phyloP scores from a whole-genome alignment of 2,888 invertebrate genomes.

The Coecobrya sp. region DNA sequence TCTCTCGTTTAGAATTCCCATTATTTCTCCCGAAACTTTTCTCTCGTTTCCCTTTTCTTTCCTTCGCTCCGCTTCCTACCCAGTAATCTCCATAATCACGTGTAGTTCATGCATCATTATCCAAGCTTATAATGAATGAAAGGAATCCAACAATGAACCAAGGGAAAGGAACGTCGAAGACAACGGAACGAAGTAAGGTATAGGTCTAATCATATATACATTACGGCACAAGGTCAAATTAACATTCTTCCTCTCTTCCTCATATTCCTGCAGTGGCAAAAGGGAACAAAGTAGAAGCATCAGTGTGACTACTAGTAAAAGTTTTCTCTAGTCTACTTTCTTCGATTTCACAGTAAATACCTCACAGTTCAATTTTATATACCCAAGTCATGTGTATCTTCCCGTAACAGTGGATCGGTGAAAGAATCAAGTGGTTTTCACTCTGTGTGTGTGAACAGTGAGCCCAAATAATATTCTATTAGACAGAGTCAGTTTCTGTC shows the following conservation, averaged over 20 bases:
- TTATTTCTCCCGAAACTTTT: slow-evolving; percentile 50
- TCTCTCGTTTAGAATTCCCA: slow-evolving; percentile 48
- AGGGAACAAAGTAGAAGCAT: background rate
- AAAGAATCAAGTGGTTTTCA: slow-evolving; percentile 12
- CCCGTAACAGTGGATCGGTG: background rate
- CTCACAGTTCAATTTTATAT: background rate
- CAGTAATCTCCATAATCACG: slow-evolving; percentile 68
- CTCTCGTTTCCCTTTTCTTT: slow-evolving; percentile 45
- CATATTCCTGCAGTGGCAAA: background rate
- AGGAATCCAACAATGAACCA: slow-evolving; percentile 58
- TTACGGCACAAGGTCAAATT: slow-evolving; percentile 24
- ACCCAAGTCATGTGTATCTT: background rate
- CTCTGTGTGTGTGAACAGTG: background rate
- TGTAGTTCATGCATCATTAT: slow-evolving; percentile 75
- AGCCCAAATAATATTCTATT: slow-evolving; percentile 27
- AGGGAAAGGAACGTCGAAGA: slow-evolving; percentile 8
- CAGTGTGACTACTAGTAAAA: slow-evolving; percentile 4
- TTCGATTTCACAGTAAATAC: slow-evolving; percentile 30
- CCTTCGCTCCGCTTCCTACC: slow-evolving; percentile 22
- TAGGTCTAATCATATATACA: slow-evolving; percentile 1
- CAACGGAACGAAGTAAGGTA: slow-evolving; percentile 25
- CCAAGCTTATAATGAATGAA: slow-evolving; percentile 66
- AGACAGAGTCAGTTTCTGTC: slow-evolving; percentile 1
- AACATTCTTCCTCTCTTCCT: slow-evolving; percentile 32
- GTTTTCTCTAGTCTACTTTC: background rate